Base-by-base conservation (phyloP, 2,797 vertebrate genomes). In the Danio jaintianensis region DNA sequence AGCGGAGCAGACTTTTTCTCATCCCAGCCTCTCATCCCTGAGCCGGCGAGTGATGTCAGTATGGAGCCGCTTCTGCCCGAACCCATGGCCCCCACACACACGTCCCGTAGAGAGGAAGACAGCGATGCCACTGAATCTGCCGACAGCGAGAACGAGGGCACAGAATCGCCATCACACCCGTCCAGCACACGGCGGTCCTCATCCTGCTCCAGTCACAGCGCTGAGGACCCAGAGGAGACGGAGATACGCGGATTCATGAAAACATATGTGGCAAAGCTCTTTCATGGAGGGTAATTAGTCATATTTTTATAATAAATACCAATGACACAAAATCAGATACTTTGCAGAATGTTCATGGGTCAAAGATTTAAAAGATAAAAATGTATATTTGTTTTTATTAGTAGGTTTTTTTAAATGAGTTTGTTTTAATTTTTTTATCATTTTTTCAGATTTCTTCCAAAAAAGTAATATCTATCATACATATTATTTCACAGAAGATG, bases 121-220 rank as follows among this genome's bases (percentile, higher is more conserved):
- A 99, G 97, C 0, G 96, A 98, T 12, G 95, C 94, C 69, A 99
- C 98, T 0, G 97, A 98, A 88, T 99, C 97, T 0, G 97, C 97
- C 0, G 97, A 99, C 93, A 99, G 97, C 0, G 97, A 98, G 81
- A 96, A 96, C 0, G 97, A 98, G 79, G 90, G 88, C 88, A 94
- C 92, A 0, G 95, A 93, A 78, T 95, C 93, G 0, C 91, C 94
- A 0, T 89, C 87, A 0, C 91, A 92, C 8, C 85, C 56, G 0
- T 93, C 89, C 88, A 94, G 94, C 89, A 90, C 93, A 22, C 90
- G 93, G 16, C 94, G 84, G 79, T 96, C 94, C 0, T 97, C 97
- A 0, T 98, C 96, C 9, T 97, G 96, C 0, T 98, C 98, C 36
- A 88, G 83, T 90, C 96, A 98, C 88, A 98, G 97, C 40, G 86